Evolutionary conservation across 2,888 invertebrate species (phyloP).

Genomic region (Prostheceraeus crozeri): DNA sequence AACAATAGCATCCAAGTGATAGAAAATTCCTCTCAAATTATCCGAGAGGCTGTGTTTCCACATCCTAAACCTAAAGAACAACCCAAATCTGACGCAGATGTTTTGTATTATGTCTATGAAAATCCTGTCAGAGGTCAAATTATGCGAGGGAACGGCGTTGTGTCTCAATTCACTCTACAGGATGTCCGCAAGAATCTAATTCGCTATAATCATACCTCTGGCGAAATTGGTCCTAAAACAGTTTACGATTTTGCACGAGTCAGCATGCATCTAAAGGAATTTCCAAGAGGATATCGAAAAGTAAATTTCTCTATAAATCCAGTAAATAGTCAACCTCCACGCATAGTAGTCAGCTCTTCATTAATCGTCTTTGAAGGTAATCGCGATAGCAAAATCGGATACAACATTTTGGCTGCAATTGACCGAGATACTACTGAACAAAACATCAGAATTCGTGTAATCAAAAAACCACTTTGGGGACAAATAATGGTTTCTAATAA

Average conservation of each 20-base stretch:
- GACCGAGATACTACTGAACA: conserved; percentile 15
- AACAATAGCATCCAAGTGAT: conserved; percentile 28
- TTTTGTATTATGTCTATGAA: too few species aligned
- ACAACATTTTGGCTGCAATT: not conserved
- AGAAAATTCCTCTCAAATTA: conserved; percentile 24
- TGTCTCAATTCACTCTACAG: conserved; percentile 1
- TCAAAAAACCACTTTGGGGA: conserved; percentile 22
- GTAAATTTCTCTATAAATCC: conserved; percentile 31
- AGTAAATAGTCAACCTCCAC: conserved; percentile 29
- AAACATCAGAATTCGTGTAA: conserved; percentile 20
- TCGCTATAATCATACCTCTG: conserved; percentile 4
- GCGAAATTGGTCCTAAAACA: conserved; percentile 28
- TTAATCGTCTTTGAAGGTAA: conserved; percentile 20
- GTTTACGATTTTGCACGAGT: conserved; percentile 11
- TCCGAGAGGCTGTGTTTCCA: too few species aligned
- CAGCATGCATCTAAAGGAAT: too few species aligned
- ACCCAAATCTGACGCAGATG: too few species aligned
- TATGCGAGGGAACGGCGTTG: not conserved
- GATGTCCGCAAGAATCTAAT: conserved; percentile 7
- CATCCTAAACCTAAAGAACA: too few species aligned
- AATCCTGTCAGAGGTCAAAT: too few species aligned
- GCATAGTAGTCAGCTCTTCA: not conserved
- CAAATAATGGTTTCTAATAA: not conserved
- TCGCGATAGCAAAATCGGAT: not conserved
- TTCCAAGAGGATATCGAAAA: not conserved